Percentiles rank a stretch among this genome's conserved stretches.
phyloP scores from a whole-genome alignment of 2,113 vertebrate species.

The Eretmochelys imbricata region DNA sequence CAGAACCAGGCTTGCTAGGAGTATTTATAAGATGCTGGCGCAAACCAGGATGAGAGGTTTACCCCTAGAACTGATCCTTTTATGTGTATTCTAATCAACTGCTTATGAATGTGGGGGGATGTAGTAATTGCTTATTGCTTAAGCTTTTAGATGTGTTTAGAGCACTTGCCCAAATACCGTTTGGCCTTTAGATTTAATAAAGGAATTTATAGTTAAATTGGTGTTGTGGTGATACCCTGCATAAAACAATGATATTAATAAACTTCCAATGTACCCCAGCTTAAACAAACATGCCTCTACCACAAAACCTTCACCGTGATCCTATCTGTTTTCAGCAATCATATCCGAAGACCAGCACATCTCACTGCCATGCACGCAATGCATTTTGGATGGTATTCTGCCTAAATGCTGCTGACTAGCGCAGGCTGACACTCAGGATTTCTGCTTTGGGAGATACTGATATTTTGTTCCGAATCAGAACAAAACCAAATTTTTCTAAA shows the following conservation, averaged over 20 bases:
- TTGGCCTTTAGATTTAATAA: not conserved
- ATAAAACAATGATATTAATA: not conserved
- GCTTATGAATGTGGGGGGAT: not conserved
- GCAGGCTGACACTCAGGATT: not conserved
- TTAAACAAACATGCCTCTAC: accelerated
- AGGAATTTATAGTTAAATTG: not conserved
- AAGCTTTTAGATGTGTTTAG: not conserved
- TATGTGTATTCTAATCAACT: not conserved
- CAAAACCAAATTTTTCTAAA: no score
- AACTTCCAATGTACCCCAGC: not conserved
- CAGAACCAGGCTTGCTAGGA: not conserved
- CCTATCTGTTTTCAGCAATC: not conserved
- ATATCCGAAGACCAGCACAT: not conserved
- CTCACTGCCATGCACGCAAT: not conserved
- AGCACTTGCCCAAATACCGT: not conserved
- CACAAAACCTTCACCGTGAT: not conserved
- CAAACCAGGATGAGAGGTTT: not conserved
- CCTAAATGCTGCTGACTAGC: not conserved
- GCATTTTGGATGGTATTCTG: not conserved
- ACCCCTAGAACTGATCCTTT: not conserved
- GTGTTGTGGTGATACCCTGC: not conserved
- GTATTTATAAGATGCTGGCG: not conserved
- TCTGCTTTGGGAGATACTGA: not conserved
- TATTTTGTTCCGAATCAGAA: no score
- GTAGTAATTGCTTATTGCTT: not conserved